Conservation (phyloP, 1,140 invertebrate species). For the Asobara japonica region DNA sequence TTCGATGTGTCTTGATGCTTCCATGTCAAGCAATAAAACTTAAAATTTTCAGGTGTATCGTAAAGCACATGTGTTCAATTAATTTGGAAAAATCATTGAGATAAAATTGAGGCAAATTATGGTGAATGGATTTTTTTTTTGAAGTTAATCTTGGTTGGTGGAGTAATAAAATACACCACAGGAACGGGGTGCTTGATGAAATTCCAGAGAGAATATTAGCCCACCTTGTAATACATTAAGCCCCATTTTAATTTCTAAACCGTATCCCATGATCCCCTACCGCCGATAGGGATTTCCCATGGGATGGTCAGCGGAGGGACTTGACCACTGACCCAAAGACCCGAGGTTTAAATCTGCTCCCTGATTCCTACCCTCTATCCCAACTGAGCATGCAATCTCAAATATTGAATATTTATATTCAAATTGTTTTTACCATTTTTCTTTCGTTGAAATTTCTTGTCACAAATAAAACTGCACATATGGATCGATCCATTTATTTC, state of each 20-base stretch:
- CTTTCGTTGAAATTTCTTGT: not conserved
- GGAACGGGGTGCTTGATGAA: not conserved
- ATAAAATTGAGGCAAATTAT: not conserved
- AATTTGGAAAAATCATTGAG: too few relatives aligned
- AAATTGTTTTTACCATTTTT: not conserved
- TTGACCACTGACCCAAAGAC: conserved; percentile 37
- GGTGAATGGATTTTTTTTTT: not conserved
- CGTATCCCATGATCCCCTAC: conserved; percentile 35
- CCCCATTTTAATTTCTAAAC: conserved; percentile 41
- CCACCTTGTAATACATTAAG: conserved; percentile 23
- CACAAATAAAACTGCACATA: too few relatives aligned
- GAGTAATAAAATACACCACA: not conserved
- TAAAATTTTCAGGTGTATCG: not conserved
- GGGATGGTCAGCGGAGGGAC: conserved; percentile 23
- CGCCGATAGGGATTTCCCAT: conserved; percentile 36
- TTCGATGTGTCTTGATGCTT: conserved; percentile 24
- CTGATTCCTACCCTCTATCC: not conserved
- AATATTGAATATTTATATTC: conserved; percentile 3
- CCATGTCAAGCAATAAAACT: conserved; percentile 28
- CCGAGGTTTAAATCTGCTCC: conserved; percentile 5
- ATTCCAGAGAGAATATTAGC: not conserved
- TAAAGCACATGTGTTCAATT: not conserved
- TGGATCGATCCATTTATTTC: too few relatives aligned
- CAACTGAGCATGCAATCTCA: not conserved
- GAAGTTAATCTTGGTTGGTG: not conserved